Conservation (phyloP, 2,113 vertebrate species). For the Pelecanoides urinatrix region DNA sequence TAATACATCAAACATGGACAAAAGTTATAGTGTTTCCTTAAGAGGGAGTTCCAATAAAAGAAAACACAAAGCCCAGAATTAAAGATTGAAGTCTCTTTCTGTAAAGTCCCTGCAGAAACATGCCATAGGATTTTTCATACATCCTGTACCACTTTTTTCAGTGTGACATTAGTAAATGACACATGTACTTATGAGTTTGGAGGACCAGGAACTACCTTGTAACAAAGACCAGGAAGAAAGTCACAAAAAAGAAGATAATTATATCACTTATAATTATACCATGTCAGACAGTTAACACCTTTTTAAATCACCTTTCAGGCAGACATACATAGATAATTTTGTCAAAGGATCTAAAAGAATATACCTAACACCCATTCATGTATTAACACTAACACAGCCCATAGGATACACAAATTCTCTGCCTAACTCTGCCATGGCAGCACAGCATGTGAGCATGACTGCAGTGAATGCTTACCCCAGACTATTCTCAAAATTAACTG, state of each 20-base stretch:
- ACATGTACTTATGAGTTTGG: background rate
- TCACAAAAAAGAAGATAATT: background rate
- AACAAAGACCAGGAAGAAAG: background rate
- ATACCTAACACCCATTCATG: rapidly evolving
- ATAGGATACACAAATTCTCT: background rate
- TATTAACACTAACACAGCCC: background rate
- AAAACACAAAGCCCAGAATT: background rate
- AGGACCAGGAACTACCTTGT: background rate
- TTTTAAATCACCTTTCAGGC: background rate
- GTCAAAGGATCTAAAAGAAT: background rate
- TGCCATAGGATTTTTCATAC: background rate
- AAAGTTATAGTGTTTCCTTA: background rate
- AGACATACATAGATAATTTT: background rate
- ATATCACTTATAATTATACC: background rate
- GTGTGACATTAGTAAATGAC: background rate
- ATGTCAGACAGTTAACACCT: background rate
- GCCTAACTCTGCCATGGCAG: background rate
- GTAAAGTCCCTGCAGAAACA: background rate
- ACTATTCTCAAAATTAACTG: background rate
- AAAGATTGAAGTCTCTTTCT: background rate
- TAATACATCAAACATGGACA: background rate
- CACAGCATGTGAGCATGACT: background rate
- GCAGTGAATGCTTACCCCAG: background rate
- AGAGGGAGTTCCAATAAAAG: background rate
- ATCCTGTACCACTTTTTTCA: background rate